These are phyloP conservation scores for Styela plicata DNA, from an alignment of 23 tunicate genomes.

Conservation along the genomic window DNA sequence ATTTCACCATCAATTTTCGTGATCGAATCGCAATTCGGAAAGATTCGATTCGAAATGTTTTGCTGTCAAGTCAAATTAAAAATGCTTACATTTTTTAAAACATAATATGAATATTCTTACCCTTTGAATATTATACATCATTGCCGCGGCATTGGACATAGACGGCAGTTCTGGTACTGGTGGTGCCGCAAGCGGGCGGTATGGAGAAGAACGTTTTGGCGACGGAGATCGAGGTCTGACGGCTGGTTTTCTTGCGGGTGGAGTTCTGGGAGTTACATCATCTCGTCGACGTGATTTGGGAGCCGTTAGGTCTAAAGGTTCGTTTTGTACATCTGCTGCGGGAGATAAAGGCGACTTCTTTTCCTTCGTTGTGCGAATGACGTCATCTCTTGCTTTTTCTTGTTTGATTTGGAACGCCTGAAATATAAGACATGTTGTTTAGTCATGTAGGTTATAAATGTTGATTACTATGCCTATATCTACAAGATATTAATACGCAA, in stretches of 20 bases:
- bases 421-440: no score
- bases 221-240: conserved; percentile 2
- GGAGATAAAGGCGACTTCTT: not conserved
- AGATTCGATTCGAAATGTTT: no score
- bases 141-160: conserved; percentile 8
- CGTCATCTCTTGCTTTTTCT: not conserved
- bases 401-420: not conserved
- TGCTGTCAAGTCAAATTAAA: no score
- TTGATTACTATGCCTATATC: no score
- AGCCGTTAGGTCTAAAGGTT: conserved; percentile 17
- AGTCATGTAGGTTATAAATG: no score
- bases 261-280: not conserved
- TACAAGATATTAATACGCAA: no score
- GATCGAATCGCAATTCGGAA: no score
- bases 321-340: conserved; percentile 11
- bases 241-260: not conserved
- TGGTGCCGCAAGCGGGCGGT: conserved; percentile 2
- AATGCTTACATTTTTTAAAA: no score
- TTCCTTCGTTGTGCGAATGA: not conserved
- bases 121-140: conserved; percentile 19
- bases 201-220: not conserved
- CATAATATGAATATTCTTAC: conserved; percentile 1
- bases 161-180: conserved; percentile 12
- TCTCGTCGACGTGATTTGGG: conserved; percentile 20
- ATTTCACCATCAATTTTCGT: no score